Base-by-base conservation (phyloP, 2,797 vertebrate genomes). In the Mus spretus region DNA sequence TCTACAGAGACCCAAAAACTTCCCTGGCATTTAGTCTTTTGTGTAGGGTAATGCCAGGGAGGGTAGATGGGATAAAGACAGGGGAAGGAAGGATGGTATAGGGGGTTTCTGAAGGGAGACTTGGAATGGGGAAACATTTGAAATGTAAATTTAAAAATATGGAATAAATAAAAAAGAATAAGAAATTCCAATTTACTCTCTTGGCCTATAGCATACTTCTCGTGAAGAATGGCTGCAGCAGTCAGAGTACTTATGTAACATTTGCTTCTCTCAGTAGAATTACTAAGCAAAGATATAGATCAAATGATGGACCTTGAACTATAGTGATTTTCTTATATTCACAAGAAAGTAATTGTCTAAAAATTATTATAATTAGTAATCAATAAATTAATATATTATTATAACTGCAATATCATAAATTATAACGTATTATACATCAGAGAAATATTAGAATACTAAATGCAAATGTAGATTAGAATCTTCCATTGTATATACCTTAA, bases 1-100 rank as follows among this genome's bases (percentile, higher is more conserved):
- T n/a, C 17, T 47, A 13, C 10, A 65, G 9, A 3, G 9, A 34
- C 40, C 4, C 10, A 20, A 11, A 12, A 47, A 0, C 0, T 13
- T 19, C 4, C 17, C 28, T 47, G 47, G 26, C 8, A 47, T 65
- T 47, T 34, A 26, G 9, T 47, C 61, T 3, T 63, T 3, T 3
- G 9, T 84, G 57, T 19, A 59, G 57, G 57, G 5, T 19, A 59
- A 59, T 59, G 57, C 19, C 57, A 59, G 57, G 6, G 6, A 59
- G 19, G 5, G 19, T 59, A 59, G 19, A 4, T 59, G 5, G 19
- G 57, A 59, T 59, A 20, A 19, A 59, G 17, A 19, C 17, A 57
- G 55, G 4, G 15, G 15, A 15, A 17, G 4, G 55, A 5, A 12
- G 55, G 5, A 20, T 57, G 19, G 55, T 4, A 57, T 19, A 57